These are phyloP conservation scores for Budorcas taxicolor DNA, from an alignment of 2,113 vertebrate species.

Conservation along the genomic window DNA sequence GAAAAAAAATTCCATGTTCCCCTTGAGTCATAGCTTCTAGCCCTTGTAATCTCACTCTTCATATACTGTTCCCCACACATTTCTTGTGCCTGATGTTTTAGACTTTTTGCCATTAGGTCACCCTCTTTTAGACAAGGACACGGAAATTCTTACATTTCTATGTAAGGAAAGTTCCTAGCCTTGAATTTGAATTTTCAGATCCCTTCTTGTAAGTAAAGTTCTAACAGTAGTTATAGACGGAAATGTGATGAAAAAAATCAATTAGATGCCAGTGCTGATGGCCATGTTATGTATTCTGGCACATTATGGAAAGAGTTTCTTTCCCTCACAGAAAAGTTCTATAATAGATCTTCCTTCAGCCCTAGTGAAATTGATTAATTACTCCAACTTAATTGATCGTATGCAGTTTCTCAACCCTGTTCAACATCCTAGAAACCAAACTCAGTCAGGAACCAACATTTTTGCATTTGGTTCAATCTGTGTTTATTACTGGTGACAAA, in stretches of 20 bases:
- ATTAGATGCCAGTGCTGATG: not conserved
- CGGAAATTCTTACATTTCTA: not conserved
- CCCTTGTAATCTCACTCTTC: not conserved
- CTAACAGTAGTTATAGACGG: not conserved
- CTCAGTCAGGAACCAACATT: not conserved
- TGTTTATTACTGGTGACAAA: not conserved
- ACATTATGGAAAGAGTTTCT: not conserved
- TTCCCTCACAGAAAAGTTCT: not conserved
- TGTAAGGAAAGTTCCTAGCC: not conserved
- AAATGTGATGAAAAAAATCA: not conserved
- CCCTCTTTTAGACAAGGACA: not conserved
- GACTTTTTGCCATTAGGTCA: not conserved
- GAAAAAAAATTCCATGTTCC: not conserved
- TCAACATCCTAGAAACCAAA: not conserved
- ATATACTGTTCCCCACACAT: not conserved
- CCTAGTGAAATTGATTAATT: slow-evolving; percentile 4
- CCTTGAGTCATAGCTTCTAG: not conserved
- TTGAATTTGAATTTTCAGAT: not conserved
- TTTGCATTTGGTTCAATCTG: not conserved
- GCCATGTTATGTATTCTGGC: not conserved
- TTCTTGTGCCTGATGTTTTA: not conserved
- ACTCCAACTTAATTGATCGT: not conserved
- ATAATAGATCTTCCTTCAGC: not conserved
- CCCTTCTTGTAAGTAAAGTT: not conserved
- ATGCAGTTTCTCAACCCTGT: not conserved